Conservation (phyloP, 1,140 invertebrate genomes). For the Diprion similis region DNA sequence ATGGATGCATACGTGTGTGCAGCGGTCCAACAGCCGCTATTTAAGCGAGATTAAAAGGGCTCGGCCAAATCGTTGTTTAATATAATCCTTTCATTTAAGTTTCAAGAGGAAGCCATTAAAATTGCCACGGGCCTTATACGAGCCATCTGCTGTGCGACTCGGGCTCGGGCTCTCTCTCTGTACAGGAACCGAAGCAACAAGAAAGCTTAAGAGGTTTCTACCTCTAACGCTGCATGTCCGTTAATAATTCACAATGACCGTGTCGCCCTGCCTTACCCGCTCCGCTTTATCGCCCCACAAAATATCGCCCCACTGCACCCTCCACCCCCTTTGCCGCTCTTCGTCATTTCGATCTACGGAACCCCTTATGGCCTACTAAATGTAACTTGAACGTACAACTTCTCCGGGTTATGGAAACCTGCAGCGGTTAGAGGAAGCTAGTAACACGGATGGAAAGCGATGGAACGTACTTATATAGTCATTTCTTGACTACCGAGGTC, state of each 20-base stretch:
- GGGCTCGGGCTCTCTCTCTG: too few species aligned
- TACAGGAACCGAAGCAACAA: neutral
- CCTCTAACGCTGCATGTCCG: neutral
- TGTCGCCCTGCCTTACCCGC: neutral
- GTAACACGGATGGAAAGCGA: too few species aligned
- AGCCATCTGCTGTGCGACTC: neutral
- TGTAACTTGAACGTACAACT: too few species aligned
- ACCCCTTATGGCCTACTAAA: too few species aligned
- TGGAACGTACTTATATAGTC: too few species aligned
- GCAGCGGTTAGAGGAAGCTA: too few species aligned
- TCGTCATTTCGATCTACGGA: neutral
- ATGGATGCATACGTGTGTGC: neutral
- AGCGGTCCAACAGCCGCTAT: too few species aligned
- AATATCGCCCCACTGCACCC: neutral
- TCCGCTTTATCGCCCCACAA: neutral
- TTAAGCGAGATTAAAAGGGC: constrained; percentile 31
- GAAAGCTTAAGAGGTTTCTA: constrained; percentile 1
- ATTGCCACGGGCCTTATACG: constrained; percentile 26
- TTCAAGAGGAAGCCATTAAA: constrained; percentile 49
- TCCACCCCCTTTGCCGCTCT: neutral
- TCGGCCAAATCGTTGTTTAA: constrained; percentile 3
- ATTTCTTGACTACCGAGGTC: too few species aligned
- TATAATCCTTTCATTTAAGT: constrained; percentile 45
- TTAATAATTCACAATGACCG: constrained; percentile 8
- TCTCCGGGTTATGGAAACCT: too few species aligned